phyloP scores from a whole-genome alignment of 2,113 vertebrate species.

The Diglossa brunneiventris region DNA sequence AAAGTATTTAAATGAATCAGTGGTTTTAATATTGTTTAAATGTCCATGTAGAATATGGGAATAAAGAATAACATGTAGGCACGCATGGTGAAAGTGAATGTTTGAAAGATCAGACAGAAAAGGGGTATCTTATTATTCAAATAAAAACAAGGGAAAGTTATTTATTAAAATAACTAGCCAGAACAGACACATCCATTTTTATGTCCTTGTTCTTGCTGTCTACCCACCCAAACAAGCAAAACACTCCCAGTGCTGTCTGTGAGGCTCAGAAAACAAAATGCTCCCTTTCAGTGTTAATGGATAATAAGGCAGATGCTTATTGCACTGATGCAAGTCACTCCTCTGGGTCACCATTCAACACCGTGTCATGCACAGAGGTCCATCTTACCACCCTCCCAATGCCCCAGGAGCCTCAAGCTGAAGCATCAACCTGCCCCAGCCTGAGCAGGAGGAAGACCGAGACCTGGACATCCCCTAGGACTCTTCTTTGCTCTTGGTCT shows the following conservation, averaged over 20 bases:
- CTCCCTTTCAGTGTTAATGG: background rate
- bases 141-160: slow-evolving; percentile 14
- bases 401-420: background rate
- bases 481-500: background rate
- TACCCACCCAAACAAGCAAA: background rate
- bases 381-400: background rate
- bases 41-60: background rate
- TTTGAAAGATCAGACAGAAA: background rate
- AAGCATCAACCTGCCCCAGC: background rate
- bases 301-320: background rate
- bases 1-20: slow-evolving; percentile 50
- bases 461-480: background rate
- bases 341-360: background rate
- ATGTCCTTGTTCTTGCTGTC: background rate
- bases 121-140: background rate
- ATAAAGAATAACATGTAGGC: background rate
- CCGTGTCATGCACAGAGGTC: background rate
- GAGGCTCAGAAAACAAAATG: background rate
- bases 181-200: background rate
- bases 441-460: background rate
- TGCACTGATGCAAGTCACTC: background rate
- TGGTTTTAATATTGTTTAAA: slow-evolving; percentile 27
- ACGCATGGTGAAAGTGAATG: background rate
- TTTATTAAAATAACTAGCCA: background rate
- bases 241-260: background rate